Conservation (phyloP, 1,140 invertebrate genomes). For the Camponotus vicinus region DNA sequence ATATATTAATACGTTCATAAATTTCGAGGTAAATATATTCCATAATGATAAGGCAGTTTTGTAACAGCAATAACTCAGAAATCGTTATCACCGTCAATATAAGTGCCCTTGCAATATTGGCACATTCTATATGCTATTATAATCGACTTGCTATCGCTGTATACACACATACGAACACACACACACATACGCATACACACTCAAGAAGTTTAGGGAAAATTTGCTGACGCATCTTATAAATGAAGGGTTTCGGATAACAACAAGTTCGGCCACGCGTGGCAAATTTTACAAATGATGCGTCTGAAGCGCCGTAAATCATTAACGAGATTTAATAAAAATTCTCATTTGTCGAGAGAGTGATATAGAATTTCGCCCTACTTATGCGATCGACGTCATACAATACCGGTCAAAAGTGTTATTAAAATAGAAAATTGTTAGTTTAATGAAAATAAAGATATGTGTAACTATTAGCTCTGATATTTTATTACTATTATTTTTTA, state of each 20-base stretch:
- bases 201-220: conserved; percentile 7
- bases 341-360: not conserved
- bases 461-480: too few relatives aligned
- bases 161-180: not conserved
- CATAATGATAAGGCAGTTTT: not conserved
- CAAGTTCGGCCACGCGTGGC: conserved; percentile 23
- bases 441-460: too few relatives aligned
- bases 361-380: not conserved
- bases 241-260: conserved; percentile 38
- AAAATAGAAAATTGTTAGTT: too few relatives aligned
- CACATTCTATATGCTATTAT: conserved; percentile 22
- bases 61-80: conserved; percentile 25
- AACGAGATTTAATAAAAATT: conserved; percentile 44
- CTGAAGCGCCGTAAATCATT: conserved; percentile 31
- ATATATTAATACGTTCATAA: not conserved
- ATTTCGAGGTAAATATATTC: conserved; percentile 3
- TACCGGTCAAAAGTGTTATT: too few relatives aligned
- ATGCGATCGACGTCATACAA: too few relatives aligned
- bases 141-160: conserved; percentile 37
- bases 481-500: too few relatives aligned
- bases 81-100: conserved; percentile 11
- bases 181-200: too few relatives aligned
- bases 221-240: conserved; percentile 54
- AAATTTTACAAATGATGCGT: conserved; percentile 50
- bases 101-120: conserved; percentile 34